Base-by-base conservation (phyloP, 2,113 vertebrate species). In the Crotophaga sulcirostris region DNA sequence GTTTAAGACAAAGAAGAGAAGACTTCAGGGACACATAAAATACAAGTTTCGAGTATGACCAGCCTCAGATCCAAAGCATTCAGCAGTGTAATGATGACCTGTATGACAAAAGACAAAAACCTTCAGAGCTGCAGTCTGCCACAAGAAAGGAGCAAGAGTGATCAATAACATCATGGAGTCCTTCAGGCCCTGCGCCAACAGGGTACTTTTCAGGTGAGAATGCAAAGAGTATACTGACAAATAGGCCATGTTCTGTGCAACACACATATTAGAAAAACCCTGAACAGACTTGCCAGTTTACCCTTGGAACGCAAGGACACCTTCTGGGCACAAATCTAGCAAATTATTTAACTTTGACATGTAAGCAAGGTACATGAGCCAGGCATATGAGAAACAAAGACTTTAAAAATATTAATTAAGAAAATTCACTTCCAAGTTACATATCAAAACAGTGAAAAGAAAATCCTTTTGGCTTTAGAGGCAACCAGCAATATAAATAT, bases 21-120 rank as follows among this genome's bases (percentile, higher is more conserved):
- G 45, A 66, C 8, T 54, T 78, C 20, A 74, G 10, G 26, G 78
- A 28, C 9, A 18, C n/a, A 33, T 5, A 34, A 8, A 17, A 44
- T 62, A 4, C 2, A 82, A 75, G 66, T 49, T 68, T 79, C 21
- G 51, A 0, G 0, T 54, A 18, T 54, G 52, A 60, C 42, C 33
- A 79, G 10, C 34, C 6, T 49, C 56, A 72, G 31, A 19, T 82
- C 28, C 44, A 78, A 87, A 49, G 15, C 67, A 51, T 81, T 66
- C 33, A 51, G 34, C n/a, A 45, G 18, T 28, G 28, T 2, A 78
- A 58, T 21, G 17, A 79, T 4, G 9, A 66, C 5, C 4, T 55
- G 28, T 10, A 49, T n/a, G 42, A 72, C 45, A 82, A 85, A 70
- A 55, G 18, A 34, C 31, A 74, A 75, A 85, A 70, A n/a, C 13